Base-by-base conservation (phyloP, 2,113 vertebrate genomes). In the Delphinapterus leucas region DNA sequence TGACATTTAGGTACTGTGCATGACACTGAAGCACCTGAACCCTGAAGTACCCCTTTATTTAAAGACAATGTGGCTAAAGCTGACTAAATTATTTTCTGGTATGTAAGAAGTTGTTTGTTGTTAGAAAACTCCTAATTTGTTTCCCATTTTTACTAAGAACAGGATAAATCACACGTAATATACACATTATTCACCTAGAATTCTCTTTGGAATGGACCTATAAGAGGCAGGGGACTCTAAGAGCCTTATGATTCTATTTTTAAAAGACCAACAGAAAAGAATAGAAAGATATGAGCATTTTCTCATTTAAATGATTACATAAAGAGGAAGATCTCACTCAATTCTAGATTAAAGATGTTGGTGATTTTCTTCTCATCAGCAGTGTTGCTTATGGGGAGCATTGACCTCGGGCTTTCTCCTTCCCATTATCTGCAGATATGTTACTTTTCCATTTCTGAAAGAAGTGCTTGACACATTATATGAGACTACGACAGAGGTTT, bases 251-350 rank as follows among this genome's bases (percentile, higher is more conserved):
- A 82, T 96, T 96, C 44, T 96, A 80, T 97, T 96, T 97, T 97
- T 92, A 84, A 96, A 93, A 73, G 82, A 61, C 67, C 71, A 91
- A 73, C 53, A 65, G 55, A 92, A 94, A 89, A 93, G 49, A 58
- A 95, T 70, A 61, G 65, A 83, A 83, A 87, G 89, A 91, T 44
- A 76, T 7, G 86, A 79, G 41, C 55, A 84, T 95, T 97, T 97
- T 96, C 55, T 97, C 86, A 92, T 97, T 95, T 96, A 97, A 96
- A 93, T 97, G 86, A 89, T 87, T 87, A 80, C 36, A 65, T 79
- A 93, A 83, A 94, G 68, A 96, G 68, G 63, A 96, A 86, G 89
- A 67, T 60, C 68, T 79, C 61, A 73, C 89, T 96, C 93, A 92
- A 41, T 89, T 97, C 36, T 76, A 79, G 76, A 84, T 96, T 97